Evolutionary conservation across 1,140 invertebrate genomes (phyloP), one percentile per base, ranked within the genome.

Genomic region (Drosophila yakuba): DNA sequence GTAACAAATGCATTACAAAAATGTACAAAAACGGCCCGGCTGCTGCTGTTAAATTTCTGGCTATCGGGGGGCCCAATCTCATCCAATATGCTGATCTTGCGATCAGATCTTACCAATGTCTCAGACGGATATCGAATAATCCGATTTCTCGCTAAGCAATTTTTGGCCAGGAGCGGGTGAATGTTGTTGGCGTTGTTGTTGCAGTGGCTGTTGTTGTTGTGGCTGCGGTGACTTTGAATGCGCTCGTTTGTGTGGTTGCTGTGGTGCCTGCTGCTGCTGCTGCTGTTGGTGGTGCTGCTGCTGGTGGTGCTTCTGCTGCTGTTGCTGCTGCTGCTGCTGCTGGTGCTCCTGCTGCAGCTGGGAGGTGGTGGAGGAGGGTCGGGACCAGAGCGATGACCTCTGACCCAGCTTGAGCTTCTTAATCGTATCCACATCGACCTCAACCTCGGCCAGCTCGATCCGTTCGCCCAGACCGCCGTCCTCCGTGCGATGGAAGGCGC

Each of bases 341-440:
- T 91, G 90, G 52, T 90, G 82, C 45, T 91, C 85, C 71, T 86
- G 85, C 91, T 94, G 94, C 66, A 94, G 93, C 73, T 95, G 94
- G 36, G 93, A 93, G 58, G 93, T 93, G 56, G 89, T 93, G 4
- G 85, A 92, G 7, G 81, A 71, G 12, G 95, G 95, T 66, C 95
- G 93, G 15, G 95, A 95, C 95, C 95, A 96, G 8, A 96, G 92
- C n/a, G 95, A 95, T 36, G 95, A 96, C 52, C 95, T 93, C 74
- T 95, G 92, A 5, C 95, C 95, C 43, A 96, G 92, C 92, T 96
- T 96, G 39, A 96, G 91, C 91, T 96, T 96, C 85, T 96, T 96
- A 55, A 96, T 88, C n/a, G 95, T 95, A 78, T 96, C 95, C 90
- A 96, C 95, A 93, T 96, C 95, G 93, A 95, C 95, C 91, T 96